Conservation (phyloP, 2,888 invertebrate genomes). For the Drepanosiphum platanoidis region DNA sequence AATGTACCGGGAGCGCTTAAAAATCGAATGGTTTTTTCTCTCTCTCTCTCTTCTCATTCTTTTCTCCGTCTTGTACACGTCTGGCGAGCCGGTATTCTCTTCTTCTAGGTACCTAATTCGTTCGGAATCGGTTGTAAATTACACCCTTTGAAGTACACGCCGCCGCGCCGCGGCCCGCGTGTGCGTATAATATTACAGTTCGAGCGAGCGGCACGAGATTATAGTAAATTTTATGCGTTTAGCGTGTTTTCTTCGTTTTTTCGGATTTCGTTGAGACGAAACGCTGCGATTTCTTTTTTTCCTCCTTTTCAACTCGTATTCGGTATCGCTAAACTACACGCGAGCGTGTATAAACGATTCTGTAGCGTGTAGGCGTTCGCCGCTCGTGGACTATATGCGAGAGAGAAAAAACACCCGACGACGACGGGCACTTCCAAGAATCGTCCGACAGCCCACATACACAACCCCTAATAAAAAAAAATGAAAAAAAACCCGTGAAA, state of each 20-base stretch:
- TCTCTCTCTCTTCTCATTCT: background rate
- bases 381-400: background rate
- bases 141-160: conserved; percentile 55
- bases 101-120: conserved; percentile 6
- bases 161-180: conserved; percentile 4
- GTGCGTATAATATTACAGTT: conserved; percentile 3
- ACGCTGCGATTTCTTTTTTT: background rate
- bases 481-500: background rate
- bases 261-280: background rate
- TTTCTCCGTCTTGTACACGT: background rate
- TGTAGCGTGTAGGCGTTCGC: background rate
- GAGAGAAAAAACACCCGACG: background rate
- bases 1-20: conserved; percentile 50
- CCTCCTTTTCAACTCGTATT: background rate
- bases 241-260: background rate
- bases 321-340: background rate
- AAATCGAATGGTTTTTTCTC: conserved; percentile 39
- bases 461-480: background rate
- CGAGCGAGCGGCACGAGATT: background rate
- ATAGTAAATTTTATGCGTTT: background rate
- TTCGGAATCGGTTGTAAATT: conserved; percentile 55
- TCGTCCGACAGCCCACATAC: background rate
- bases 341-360: background rate
- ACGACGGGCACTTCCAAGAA: background rate
- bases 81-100: conserved; percentile 12